Percentiles rank a stretch among this genome's conserved stretches.
Conservation (phyloP, 2,113 vertebrate species). For the Cyanistes caeruleus region DNA sequence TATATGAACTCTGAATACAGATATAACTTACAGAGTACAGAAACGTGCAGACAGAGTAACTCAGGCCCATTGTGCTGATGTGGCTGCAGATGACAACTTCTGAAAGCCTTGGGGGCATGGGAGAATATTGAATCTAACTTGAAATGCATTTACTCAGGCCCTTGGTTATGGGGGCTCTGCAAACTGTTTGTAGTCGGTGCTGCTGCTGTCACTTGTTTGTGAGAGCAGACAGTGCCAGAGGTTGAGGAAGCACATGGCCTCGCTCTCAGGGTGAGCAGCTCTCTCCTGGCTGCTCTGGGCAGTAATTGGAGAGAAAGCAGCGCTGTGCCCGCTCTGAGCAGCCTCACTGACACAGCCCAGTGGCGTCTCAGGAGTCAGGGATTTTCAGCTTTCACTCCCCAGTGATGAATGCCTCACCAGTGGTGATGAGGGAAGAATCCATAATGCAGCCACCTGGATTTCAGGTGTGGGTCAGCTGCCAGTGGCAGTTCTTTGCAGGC, state of each 20-base stretch:
- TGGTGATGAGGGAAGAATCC: accelerated
- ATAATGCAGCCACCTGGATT: not conserved
- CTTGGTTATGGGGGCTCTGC: not conserved
- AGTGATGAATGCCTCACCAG: not conserved
- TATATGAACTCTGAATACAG: not conserved
- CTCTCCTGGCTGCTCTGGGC: not conserved
- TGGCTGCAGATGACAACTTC: not conserved
- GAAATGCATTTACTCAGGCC: not conserved
- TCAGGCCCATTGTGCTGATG: not conserved
- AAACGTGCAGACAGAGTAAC: not conserved
- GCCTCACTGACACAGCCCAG: not conserved
- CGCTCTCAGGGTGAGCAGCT: not conserved
- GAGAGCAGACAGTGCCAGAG: not conserved
- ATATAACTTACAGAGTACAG: not conserved
- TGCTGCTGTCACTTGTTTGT: not conserved
- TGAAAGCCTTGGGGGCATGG: not conserved
- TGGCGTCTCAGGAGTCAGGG: not conserved
- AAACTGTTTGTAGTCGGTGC: not conserved
- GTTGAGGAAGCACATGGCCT: accelerated
- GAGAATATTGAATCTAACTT: not conserved
- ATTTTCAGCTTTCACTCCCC: not conserved
- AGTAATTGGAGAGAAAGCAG: not conserved
- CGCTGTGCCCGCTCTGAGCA: accelerated
- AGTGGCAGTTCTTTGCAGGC: not conserved
- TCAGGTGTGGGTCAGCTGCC: not conserved